Base-by-base conservation (phyloP, 2,888 invertebrate genomes). In the Pseudococcus jackbeardsleyi region DNA sequence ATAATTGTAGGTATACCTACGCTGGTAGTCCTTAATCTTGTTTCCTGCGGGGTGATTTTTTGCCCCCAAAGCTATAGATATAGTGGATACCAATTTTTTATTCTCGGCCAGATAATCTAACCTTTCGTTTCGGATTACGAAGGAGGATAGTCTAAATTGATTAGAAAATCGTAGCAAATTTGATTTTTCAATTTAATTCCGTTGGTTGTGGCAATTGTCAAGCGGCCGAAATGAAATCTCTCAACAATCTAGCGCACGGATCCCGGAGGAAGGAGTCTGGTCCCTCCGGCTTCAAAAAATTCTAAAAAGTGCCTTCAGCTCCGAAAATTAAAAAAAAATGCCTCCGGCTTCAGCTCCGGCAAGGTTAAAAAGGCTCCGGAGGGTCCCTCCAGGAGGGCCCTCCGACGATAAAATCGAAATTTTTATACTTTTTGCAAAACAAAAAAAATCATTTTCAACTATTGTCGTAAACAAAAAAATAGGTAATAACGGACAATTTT, bases 161-260 rank as follows among this genome's bases (percentile, higher is more conserved):
- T 72, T 33, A 33, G 68, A 72, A 72, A 72, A 72, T 72, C 68
- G 26, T 33, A 11, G 68, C 50, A 72, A 64, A 72, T 72, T 26
- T 15, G 68, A 72, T 72, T 72, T 72, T 72, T 72, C 68, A 72
- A 72, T 72, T 72, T 7, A 72, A 33, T 15, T 33, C 68, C 2
- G 3, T 33, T 33, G 26, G 3, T 33, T 33, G 26, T 3, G 17
- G 8, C 15, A 15, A 50, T 12, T 50, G 12, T 15, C 50, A 50
- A 50, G 50, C 17, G 50, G 50, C 15, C 50, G 15, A 15, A 50
- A 50, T 50, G 50, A 50, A 50, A 15, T 50, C 50, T 17, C 17
- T 50, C 15, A 50, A 50, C 17, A 3, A 33, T 3, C 26, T 3
- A 33, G 26, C 26, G 26, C n/a, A n/a, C n/a, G n/a, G n/a, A n/a